phyloP scores from a whole-genome alignment of 2,797 vertebrate genomes.

The Hapalemur alaotrensis region DNA sequence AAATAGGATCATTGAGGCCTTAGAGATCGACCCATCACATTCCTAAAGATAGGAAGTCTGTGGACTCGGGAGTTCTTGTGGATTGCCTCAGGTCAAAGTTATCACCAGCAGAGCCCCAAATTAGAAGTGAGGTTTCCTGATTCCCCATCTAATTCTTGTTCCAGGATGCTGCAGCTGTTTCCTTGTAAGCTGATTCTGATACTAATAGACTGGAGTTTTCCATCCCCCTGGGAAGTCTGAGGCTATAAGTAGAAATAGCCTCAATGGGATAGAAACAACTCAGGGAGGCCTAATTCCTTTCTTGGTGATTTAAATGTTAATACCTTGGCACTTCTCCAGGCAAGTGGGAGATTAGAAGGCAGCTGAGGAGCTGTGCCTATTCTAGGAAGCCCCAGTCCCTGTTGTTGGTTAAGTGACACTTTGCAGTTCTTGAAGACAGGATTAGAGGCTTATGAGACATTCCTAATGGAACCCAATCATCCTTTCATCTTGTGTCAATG shows the following conservation, averaged over 20 bases:
- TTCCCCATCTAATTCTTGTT: constrained; percentile 49
- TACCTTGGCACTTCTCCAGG: constrained; percentile 57
- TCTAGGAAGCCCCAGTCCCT: constrained; percentile 12
- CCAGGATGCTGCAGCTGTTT: constrained; percentile 49
- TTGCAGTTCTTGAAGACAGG: constrained; percentile 44
- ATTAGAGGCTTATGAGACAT: constrained; percentile 44
- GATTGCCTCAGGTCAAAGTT: constrained; percentile 10
- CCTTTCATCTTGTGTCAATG: constrained; percentile 48
- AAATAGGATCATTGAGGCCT: neutral
- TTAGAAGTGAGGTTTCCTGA: constrained; percentile 44
- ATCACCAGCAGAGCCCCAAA: constrained; percentile 2
- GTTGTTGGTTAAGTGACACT: constrained; percentile 42
- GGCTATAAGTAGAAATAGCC: constrained; percentile 67
- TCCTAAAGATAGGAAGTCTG: neutral
- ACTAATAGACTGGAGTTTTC: constrained; percentile 54
- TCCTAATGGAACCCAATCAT: neutral
- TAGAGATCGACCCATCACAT: neutral
- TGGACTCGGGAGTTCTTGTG: neutral
- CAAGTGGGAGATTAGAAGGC: constrained; percentile 44
- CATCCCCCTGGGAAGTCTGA: constrained; percentile 55
- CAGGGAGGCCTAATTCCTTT: constrained; percentile 51
- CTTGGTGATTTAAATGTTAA: constrained; percentile 70
- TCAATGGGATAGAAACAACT: constrained; percentile 14
- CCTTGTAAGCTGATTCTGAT: constrained; percentile 14
- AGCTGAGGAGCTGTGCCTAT: constrained; percentile 5